Percentiles rank a stretch among this genome's conserved stretches.
Conservation (phyloP, 1,140 invertebrate species). For the Rhyzopertha dominica region DNA sequence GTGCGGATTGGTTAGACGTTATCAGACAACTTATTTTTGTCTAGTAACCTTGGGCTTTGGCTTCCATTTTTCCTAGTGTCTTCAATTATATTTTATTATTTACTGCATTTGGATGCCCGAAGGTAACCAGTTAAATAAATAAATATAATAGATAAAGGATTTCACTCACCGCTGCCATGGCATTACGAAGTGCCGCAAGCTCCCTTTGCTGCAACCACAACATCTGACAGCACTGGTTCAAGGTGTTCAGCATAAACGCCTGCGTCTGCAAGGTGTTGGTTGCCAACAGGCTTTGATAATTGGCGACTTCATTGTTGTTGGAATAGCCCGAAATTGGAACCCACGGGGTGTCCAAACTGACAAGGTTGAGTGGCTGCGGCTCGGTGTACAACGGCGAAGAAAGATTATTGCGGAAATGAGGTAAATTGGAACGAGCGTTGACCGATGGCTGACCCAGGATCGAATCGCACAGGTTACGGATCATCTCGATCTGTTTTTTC, state of each 20-base stretch:
- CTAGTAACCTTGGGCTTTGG: no score
- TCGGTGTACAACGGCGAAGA: slow-evolving; percentile 39
- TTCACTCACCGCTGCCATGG: slow-evolving; percentile 35
- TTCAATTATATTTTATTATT: no score
- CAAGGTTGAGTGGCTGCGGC: slow-evolving; percentile 29
- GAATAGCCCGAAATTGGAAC: slow-evolving; percentile 2
- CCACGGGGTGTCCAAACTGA: slow-evolving; percentile 26
- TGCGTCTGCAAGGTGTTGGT: slow-evolving; percentile 45
- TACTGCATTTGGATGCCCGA: no score
- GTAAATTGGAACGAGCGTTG: slow-evolving; percentile 18
- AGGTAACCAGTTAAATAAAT: no score
- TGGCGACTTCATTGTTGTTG: slow-evolving; percentile 13
- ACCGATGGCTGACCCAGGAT: slow-evolving; percentile 34
- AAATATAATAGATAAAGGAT: background rate
- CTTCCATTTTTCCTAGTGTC: no score
- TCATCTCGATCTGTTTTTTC: slow-evolving; percentile 43
- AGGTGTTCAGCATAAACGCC: slow-evolving; percentile 45
- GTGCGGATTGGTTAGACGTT: no score
- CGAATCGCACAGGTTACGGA: slow-evolving; percentile 41
- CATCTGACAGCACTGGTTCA: slow-evolving; percentile 50
- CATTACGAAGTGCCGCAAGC: slow-evolving; percentile 40
- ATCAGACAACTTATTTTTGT: no score
- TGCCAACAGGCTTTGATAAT: slow-evolving; percentile 38
- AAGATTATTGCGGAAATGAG: slow-evolving; percentile 39
- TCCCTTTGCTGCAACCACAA: slow-evolving; percentile 49